Conservation (phyloP, 2,888 invertebrate species). For the Drosophila demipolita region DNA sequence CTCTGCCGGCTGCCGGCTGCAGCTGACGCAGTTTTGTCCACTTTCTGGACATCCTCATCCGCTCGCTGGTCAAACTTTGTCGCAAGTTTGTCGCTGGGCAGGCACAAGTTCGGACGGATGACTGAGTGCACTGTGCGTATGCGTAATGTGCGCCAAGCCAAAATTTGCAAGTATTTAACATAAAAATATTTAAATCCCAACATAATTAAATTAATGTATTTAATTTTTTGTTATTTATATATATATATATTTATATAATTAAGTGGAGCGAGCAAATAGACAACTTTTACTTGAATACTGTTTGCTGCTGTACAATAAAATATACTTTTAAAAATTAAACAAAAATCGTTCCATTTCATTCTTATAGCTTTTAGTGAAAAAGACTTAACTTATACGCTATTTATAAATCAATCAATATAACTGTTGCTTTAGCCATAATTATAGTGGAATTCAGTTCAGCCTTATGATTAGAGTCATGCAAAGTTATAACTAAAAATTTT, state of each 20-base stretch:
- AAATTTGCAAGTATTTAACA: neutral
- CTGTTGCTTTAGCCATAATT: neutral
- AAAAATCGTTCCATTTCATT: neutral
- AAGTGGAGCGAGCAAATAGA: neutral
- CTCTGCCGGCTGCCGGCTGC: conserved; percentile 25
- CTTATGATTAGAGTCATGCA: neutral
- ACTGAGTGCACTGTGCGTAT: conserved; percentile 22
- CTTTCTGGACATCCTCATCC: conserved; percentile 33
- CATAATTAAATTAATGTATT: conserved; percentile 13
- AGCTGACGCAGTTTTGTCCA: conserved; percentile 60
- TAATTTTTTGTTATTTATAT: no score
- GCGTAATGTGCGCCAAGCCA: conserved; percentile 26
- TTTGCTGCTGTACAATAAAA: neutral
- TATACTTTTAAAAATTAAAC: no score
- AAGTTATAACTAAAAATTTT: conserved; percentile 21
- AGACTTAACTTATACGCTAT: neutral
- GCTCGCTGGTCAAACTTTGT: conserved; percentile 41
- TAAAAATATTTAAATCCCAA: neutral
- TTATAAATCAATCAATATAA: neutral
- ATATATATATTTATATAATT: neutral
- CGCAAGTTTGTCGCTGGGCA: conserved; percentile 41
- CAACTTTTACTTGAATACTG: no score
- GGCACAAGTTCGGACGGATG: conserved; percentile 31
- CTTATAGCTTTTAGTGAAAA: neutral
- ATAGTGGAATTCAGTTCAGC: neutral